phyloP scores from a whole-genome alignment of 23 tunicate species.

The Oikopleura albicans region DNA sequence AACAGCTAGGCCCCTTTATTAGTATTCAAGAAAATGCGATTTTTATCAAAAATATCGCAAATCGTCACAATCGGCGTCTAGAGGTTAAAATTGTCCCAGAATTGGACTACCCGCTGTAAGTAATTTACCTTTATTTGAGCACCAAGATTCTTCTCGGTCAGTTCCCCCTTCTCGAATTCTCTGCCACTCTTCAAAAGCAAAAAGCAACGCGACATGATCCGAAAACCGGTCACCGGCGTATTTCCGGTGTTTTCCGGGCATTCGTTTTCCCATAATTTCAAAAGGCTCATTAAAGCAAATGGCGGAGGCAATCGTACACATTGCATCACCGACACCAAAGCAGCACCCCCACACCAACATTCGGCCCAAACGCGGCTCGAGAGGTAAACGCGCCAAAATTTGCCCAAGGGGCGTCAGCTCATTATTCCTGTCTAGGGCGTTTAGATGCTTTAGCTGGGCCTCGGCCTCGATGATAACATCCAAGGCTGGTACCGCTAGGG shows the following conservation, averaged over 20 bases:
- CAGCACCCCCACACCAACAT: constrained; percentile 67
- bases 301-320: constrained; percentile 85
- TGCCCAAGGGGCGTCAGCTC: constrained; percentile 82
- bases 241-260: constrained; percentile 72
- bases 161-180: constrained; percentile 63
- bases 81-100: too few species aligned
- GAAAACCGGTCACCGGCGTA: constrained; percentile 76
- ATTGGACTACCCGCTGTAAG: too few species aligned
- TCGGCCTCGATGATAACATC: constrained; percentile 90
- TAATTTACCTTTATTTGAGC: constrained; percentile 55
- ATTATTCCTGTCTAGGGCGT: constrained; percentile 59
- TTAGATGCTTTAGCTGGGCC: constrained; percentile 37
- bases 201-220: constrained; percentile 42
- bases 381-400: constrained; percentile 59
- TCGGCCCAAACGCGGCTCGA: constrained; percentile 62
- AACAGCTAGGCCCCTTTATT: too few species aligned
- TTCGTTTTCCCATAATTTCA: constrained; percentile 66
- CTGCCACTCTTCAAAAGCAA: constrained; percentile 74
- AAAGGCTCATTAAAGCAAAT: constrained; percentile 77
- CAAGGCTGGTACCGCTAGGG: constrained; percentile 69
- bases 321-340: constrained; percentile 82
- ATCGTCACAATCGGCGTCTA: too few species aligned
- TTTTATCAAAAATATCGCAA: too few species aligned
- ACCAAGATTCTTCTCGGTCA: constrained; percentile 40
- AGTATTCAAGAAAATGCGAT: too few species aligned